A percentile compares a stretch with the other conserved stretches of the same genome.
phyloP scores from a whole-genome alignment of 1,140 invertebrate species.

The Leptinotarsa undecemlineata region DNA sequence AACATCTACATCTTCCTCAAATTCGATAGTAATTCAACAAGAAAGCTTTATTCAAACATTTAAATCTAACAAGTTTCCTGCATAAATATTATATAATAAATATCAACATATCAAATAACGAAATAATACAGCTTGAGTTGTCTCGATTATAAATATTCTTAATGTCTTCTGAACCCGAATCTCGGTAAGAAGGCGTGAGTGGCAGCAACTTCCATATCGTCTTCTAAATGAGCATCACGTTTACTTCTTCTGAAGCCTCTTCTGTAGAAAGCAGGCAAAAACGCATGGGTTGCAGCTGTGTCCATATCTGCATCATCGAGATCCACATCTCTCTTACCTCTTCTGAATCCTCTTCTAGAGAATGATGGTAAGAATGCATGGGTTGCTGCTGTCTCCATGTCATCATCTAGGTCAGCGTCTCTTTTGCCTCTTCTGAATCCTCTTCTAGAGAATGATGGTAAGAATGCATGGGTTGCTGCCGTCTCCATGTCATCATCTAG shows the following conservation, averaged over 20 bases:
- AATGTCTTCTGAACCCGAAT: neutral
- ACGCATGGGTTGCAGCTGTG: neutral
- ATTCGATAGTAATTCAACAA: conserved; percentile 2
- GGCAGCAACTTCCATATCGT: conserved; percentile 2
- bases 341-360: neutral
- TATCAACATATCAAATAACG: too few relatives aligned
- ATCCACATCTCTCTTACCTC: neutral
- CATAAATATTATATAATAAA: neutral
- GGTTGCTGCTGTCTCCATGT: neutral
- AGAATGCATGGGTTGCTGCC: neutral
- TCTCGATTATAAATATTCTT: too few relatives aligned
- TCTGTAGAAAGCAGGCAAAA: neutral
- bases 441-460: neutral
- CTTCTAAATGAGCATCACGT: conserved; percentile 11
- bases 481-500: neutral
- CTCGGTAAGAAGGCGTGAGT: neutral
- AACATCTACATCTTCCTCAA: conserved; percentile 12
- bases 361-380: neutral
- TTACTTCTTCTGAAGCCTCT: neutral
- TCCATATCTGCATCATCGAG: neutral
- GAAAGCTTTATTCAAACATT: too few relatives aligned
- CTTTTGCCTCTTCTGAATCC: conserved; percentile 4
- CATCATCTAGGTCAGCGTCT: conserved; percentile 16
- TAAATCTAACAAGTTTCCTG: neutral
- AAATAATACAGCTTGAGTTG: too few relatives aligned